Percentiles rank a stretch among this genome's conserved stretches.
These are phyloP conservation scores for Pterocles gutturalis DNA, from an alignment of 2,113 vertebrate genomes.

Conservation along the genomic window DNA sequence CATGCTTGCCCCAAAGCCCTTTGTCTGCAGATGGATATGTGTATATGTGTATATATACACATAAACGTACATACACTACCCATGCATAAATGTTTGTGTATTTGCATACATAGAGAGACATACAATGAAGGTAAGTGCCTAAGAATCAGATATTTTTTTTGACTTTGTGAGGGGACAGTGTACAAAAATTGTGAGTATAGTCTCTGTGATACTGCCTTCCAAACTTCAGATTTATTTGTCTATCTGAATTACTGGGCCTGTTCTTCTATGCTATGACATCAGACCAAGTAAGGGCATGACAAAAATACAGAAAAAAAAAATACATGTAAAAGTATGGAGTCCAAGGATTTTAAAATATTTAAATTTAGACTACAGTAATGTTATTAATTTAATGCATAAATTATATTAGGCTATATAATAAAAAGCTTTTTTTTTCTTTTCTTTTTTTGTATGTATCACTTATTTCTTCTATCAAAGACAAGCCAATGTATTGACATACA, in stretches of 20 bases:
- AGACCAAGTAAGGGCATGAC: background rate
- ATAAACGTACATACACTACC: background rate
- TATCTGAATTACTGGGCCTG: background rate
- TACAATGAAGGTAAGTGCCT: background rate
- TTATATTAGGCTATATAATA: background rate
- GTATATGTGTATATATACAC: fast-evolving
- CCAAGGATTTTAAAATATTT: background rate
- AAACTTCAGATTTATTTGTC: background rate
- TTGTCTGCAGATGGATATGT: background rate
- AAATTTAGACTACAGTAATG: background rate
- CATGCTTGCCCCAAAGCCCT: background rate
- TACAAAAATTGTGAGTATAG: background rate
- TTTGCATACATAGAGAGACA: background rate
- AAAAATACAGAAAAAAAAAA: background rate
- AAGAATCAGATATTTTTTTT: background rate
- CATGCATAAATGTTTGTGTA: background rate
- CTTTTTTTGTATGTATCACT: background rate
- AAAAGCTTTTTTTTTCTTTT: background rate
- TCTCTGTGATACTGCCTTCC: background rate
- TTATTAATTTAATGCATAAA: background rate
- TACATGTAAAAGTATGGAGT: background rate
- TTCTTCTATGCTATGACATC: background rate
- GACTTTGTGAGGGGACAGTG: background rate
- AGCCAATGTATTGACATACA: background rate
- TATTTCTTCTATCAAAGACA: background rate